These are phyloP conservation scores for Siniperca chuatsi DNA, from an alignment of 2,113 vertebrate species.

Conservation along the genomic window DNA sequence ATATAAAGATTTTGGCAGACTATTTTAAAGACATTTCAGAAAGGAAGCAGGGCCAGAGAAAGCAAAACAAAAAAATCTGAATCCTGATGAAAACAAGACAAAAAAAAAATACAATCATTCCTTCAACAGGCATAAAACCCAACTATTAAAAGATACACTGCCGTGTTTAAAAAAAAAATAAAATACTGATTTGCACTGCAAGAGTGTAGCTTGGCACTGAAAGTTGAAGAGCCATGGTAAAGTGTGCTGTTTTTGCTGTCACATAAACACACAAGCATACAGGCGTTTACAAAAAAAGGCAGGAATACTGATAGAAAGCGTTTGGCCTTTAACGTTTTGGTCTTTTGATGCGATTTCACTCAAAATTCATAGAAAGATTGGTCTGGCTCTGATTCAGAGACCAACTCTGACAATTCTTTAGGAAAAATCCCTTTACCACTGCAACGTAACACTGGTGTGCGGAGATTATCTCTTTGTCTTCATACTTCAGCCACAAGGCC, in stretches of 20 bases:
- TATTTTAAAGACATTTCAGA: not conserved
- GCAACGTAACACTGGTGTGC: not conserved
- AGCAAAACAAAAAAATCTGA: not conserved
- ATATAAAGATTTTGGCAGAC: not conserved
- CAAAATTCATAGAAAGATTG: not conserved
- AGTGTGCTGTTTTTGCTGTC: not conserved
- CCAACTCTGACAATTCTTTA: constrained; percentile 8
- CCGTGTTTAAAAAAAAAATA: not conserved
- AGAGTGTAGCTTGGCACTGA: constrained; percentile 4
- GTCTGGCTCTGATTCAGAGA: constrained; percentile 41
- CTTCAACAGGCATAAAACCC: constrained; percentile 41
- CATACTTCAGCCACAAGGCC: not conserved
- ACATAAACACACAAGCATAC: constrained; percentile 22
- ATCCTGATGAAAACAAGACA: not conserved
- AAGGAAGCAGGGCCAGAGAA: not conserved
- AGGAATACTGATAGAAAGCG: constrained; percentile 70
- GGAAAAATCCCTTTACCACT: constrained; percentile 2
- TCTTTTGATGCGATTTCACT: constrained; percentile 28
- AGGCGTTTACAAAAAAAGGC: constrained; percentile 22
- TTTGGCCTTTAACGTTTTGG: constrained; percentile 31
- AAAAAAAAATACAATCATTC: constrained; percentile 33
- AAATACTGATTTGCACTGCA: constrained; percentile 64
- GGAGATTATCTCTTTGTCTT: constrained; percentile 25
- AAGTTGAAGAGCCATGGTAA: not conserved
- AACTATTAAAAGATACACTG: constrained; percentile 33